phyloP scores from a whole-genome alignment of 2,113 vertebrate genomes.

The Nymphicus hollandicus region DNA sequence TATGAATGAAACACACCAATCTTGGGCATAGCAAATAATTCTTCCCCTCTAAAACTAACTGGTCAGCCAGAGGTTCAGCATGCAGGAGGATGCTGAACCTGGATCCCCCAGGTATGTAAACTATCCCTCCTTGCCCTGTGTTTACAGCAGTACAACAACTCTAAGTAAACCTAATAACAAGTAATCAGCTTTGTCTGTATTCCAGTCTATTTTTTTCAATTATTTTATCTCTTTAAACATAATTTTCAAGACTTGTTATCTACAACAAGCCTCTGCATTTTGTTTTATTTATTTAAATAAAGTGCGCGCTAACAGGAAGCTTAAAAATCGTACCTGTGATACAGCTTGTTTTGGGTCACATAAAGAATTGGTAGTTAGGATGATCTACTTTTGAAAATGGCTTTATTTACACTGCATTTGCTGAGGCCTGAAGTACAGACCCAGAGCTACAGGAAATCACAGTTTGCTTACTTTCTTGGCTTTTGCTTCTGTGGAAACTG shows the following conservation, averaged over 20 bases:
- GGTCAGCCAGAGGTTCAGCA: not conserved
- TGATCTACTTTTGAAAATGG: not conserved
- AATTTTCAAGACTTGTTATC: not conserved
- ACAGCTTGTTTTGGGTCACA: not conserved
- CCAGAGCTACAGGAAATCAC: not conserved
- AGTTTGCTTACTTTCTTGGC: not conserved
- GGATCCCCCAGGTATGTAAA: fast-evolving
- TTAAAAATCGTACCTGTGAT: not conserved
- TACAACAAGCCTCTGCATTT: not conserved
- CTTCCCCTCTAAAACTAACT: not conserved
- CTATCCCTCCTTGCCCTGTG: not conserved
- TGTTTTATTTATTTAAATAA: not conserved
- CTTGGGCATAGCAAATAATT: not conserved
- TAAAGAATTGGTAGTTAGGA: not conserved
- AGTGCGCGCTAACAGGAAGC: not conserved
- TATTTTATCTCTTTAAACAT: not conserved
- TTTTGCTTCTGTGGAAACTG: not conserved
- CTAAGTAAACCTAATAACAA: not conserved
- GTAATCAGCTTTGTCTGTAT: not conserved
- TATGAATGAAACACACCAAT: not conserved
- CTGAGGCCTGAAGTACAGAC: not conserved
- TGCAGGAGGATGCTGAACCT: not conserved
- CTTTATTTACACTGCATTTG: not conserved
- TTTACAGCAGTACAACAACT: not conserved
- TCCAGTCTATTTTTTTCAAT: not conserved